Base-by-base conservation (phyloP, 2,888 invertebrate species). In the Camponotus fellah region DNA sequence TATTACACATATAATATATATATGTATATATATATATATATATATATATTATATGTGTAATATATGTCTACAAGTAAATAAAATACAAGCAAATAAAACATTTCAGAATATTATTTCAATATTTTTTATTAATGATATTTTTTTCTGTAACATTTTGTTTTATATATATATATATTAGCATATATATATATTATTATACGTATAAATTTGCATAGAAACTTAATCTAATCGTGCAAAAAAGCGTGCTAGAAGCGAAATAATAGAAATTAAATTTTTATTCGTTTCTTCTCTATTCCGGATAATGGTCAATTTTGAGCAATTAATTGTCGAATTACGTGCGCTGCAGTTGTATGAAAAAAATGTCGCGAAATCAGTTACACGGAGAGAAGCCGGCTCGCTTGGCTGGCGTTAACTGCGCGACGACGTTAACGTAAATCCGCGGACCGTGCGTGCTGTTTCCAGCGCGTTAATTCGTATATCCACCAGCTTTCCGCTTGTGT, bases 401-500 rank as follows among this genome's bases (percentile, higher is more conserved):
- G 81, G 69, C 75, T 74, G 85, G 77, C 58, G 83, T 40, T 53
- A 60, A 84, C 68, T 21, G 34, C 65, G 53, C 65, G 77, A 77
- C 83, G 66, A 81, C 80, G 85, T 81, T 84, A 84, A 84, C 84
- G 84, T 68, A 77, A 82, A 84, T 84, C 81, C 84, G 82, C 69
- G 66, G 65, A 80, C 71, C 64, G 62, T 77, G 82, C 81, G 81
- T 65, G 82, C 83, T 64, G 77, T 87, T 89, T 89, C 82, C 86
- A 83, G 43, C 72, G 84, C 83, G 85, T 89, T 88, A 89, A 90
- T 90, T 89, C 86, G 81, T 77, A 75, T 85, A 88, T 88, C 62
- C 58, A 83, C 14, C 79, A 66, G 71, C 69, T 85, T 82, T 84
- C 64, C 85, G 86, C 88, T 90, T 88, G 84, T 92, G 90, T 94